A percentile compares a stretch with the other conserved stretches of the same genome.
phyloP scores from a whole-genome alignment of 2,113 vertebrate genomes.

The Erinaceus europaeus region DNA sequence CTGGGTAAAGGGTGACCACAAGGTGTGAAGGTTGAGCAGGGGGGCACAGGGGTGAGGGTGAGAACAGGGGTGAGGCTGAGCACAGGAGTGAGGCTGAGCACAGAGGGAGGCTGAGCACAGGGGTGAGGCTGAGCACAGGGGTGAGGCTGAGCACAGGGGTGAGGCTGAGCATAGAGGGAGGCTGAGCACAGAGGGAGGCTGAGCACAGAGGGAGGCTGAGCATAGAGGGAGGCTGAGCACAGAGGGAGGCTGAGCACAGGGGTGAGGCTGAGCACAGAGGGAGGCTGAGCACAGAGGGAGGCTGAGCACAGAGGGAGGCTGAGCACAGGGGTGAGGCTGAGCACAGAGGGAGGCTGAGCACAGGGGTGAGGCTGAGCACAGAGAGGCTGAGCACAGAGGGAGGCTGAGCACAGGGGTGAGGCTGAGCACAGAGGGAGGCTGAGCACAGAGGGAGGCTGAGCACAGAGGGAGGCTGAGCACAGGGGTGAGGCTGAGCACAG shows the following conservation, averaged over 20 bases:
- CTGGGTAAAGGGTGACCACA: too few relatives aligned
- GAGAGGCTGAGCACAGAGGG: fast-evolving
- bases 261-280: fast-evolving
- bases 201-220: too few relatives aligned
- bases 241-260: too few relatives aligned
- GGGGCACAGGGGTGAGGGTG: too few relatives aligned
- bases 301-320: too few relatives aligned
- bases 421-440: background rate
- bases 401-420: slow-evolving; percentile 48
- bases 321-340: background rate
- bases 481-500: fast-evolving
- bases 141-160: background rate
- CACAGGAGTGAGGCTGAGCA: too few relatives aligned
- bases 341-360: background rate
- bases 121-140: too few relatives aligned
- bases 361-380: fast-evolving
- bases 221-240: background rate
- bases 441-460: background rate
- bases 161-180: fast-evolving
- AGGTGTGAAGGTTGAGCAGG: too few relatives aligned
- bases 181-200: slow-evolving; percentile 69
- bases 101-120: too few relatives aligned
- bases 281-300: slow-evolving; percentile 62
- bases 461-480: fast-evolving
- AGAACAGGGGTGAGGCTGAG: too few relatives aligned